A percentile compares a stretch with the other conserved stretches of the same genome.
Evolutionary conservation across 2,113 vertebrate genomes (phyloP).

Genomic region (Platycercus adscitus): DNA sequence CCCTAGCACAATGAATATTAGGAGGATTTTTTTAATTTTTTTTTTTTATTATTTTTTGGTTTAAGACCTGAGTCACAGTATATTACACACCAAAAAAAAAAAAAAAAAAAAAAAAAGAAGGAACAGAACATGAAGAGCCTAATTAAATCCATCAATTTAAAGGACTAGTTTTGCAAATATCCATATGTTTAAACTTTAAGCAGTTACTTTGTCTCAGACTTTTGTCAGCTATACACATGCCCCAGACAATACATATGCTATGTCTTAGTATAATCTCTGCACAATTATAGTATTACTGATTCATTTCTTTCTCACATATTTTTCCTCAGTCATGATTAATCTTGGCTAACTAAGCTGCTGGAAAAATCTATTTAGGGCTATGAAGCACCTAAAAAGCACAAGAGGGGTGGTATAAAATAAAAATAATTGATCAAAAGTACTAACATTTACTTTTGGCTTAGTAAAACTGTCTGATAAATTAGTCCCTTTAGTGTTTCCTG

Average conservation of each 20-base stretch:
- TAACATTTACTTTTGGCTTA: conserved; percentile 64
- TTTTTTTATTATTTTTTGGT: background rate
- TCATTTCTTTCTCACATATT: background rate
- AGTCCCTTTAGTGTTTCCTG: conserved; percentile 56
- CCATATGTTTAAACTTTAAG: background rate
- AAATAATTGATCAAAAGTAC: conserved; percentile 45
- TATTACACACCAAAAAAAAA: background rate
- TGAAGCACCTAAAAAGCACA: conserved; percentile 19
- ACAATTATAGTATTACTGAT: background rate
- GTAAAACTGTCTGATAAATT: conserved; percentile 65
- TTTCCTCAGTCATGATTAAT: background rate
- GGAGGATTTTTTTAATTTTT: background rate
- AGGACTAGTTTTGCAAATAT: background rate
- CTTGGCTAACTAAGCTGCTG: background rate
- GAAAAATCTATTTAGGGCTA: background rate
- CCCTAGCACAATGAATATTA: background rate
- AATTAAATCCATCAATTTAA: background rate
- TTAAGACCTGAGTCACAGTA: background rate
- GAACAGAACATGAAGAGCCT: background rate
- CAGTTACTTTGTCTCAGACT: background rate
- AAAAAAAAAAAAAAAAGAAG: background rate
- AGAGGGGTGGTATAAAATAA: conserved; percentile 12
- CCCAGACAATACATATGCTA: background rate
- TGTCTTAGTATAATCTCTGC: background rate
- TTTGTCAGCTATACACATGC: background rate